Conservation (phyloP, 2,113 vertebrate genomes). For the Heliornis fulica region DNA sequence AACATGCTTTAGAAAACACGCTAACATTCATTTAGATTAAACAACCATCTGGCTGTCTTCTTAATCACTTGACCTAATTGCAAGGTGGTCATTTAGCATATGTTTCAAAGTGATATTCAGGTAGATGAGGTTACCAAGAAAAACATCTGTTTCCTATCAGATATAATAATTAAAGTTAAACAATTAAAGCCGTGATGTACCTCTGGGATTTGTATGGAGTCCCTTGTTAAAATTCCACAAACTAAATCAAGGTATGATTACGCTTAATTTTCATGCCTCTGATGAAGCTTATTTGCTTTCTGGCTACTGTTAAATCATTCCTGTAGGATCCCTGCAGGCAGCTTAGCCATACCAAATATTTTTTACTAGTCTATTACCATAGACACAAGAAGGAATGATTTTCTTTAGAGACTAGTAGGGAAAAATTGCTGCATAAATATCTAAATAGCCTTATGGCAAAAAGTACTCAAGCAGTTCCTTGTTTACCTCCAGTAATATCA, state of each 20-base stretch:
- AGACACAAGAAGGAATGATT: not conserved
- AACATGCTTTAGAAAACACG: not conserved
- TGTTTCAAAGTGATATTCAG: not conserved
- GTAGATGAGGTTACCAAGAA: not conserved
- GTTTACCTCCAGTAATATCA: not conserved
- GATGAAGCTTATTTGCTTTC: not conserved
- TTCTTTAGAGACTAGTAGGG: not conserved
- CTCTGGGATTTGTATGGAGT: not conserved
- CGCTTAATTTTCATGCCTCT: not conserved
- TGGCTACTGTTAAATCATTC: not conserved
- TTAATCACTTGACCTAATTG: not conserved
- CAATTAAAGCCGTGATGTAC: not conserved
- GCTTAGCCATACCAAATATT: not conserved
- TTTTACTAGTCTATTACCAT: not conserved
- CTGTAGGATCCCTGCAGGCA: not conserved
- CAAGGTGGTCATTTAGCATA: conserved; percentile 23
- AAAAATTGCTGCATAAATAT: not conserved
- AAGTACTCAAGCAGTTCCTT: not conserved
- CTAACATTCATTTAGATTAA: not conserved
- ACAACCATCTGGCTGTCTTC: not conserved
- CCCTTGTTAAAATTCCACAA: not conserved
- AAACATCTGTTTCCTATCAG: conserved; percentile 42
- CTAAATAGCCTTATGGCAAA: not conserved
- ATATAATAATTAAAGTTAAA: conserved; percentile 42
- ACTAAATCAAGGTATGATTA: conserved; percentile 6